Percentiles rank a stretch among this genome's conserved stretches.
phyloP scores from a whole-genome alignment of 2,888 invertebrate genomes.

The Pristionchus entomophagus region DNA sequence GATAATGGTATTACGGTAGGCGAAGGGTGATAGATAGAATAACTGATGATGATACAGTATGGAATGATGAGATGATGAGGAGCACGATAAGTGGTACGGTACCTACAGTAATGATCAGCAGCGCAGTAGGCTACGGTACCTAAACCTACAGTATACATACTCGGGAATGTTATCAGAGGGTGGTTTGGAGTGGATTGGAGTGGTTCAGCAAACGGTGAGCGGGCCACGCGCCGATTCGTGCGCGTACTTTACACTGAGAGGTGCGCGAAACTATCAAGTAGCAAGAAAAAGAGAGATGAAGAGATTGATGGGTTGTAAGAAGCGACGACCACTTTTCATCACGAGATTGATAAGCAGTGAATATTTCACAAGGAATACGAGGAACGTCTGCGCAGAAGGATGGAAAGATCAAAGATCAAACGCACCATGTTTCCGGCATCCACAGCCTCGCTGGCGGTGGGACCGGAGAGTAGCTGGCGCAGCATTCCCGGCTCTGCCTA shows the following conservation, averaged over 20 bases:
- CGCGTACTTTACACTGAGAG: neutral
- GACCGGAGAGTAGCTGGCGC: constrained; percentile 20
- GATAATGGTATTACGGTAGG: neutral
- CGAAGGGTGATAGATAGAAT: neutral
- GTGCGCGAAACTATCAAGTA: constrained; percentile 4
- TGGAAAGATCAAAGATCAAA: neutral
- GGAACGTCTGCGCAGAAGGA: neutral
- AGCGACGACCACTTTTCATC: neutral
- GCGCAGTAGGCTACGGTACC: neutral
- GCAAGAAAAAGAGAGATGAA: neutral
- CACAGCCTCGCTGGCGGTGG: neutral
- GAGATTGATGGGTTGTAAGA: neutral
- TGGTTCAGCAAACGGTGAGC: constrained; percentile 11
- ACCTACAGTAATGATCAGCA: neutral
- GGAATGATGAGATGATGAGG: no score
- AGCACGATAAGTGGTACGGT: neutral
- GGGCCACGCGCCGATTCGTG: neutral
- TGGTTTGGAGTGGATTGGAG: no score
- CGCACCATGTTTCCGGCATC: neutral
- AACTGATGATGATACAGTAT: no score
- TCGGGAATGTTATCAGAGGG: neutral
- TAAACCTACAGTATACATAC: neutral
- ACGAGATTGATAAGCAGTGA: neutral
- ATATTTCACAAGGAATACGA: no score
- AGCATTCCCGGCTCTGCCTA: neutral